Conservation (phyloP, 2,797 vertebrate species). For the Capromys pilorides region DNA sequence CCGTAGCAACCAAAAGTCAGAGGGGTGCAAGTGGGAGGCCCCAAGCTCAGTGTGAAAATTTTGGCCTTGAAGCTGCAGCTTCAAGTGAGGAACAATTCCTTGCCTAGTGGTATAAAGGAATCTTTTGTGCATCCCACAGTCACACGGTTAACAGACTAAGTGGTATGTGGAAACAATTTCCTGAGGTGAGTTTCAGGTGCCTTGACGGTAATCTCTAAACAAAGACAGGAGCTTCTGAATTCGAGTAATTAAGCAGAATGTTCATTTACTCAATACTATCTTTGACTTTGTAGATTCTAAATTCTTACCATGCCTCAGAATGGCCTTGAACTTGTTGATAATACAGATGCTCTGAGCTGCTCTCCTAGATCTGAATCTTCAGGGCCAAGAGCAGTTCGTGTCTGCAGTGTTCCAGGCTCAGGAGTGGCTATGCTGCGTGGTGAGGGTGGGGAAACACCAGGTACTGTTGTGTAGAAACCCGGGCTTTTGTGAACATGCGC, state of each 20-base stretch:
- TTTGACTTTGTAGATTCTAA: neutral
- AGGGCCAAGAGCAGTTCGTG: neutral
- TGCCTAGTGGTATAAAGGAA: constrained; percentile 35
- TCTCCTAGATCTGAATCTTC: neutral
- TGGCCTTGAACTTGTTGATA: neutral
- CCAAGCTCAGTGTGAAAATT: constrained; percentile 26
- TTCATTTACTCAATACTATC: neutral
- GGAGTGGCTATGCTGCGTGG: neutral
- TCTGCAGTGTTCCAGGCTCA: neutral
- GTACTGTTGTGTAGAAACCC: neutral
- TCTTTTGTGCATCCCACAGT: constrained; percentile 40
- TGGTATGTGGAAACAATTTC: constrained; percentile 23
- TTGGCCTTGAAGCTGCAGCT: constrained; percentile 64
- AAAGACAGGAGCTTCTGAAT: neutral
- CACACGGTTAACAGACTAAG: neutral
- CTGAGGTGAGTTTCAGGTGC: neutral
- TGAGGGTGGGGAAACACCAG: neutral
- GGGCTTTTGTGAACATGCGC: neutral
- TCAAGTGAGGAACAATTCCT: constrained; percentile 61
- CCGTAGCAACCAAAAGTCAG: constrained; percentile 26
- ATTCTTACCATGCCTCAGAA: neutral
- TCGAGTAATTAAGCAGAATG: neutral
- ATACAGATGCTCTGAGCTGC: neutral
- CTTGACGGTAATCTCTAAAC: constrained; percentile 40
- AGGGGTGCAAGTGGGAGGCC: neutral